phyloP scores from a whole-genome alignment of 2,113 vertebrate species.

The Piaya cayana region DNA sequence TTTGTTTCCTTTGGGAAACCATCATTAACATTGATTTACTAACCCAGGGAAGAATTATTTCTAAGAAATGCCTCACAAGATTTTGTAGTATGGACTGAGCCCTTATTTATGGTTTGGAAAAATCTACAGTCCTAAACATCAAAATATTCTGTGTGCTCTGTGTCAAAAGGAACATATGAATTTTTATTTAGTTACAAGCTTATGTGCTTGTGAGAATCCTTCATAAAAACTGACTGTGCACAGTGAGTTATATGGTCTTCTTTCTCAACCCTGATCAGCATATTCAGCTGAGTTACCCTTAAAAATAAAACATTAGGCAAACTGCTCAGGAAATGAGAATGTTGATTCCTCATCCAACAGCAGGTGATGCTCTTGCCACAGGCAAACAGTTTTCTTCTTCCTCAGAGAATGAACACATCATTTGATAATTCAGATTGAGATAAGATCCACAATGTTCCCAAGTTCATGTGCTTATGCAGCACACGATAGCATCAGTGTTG shows the following conservation, averaged over 20 bases:
- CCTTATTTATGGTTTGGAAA: not conserved
- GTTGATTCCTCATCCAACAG: not conserved
- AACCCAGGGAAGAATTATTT: not conserved
- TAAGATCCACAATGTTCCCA: not conserved
- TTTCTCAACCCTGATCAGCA: not conserved
- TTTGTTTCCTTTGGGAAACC: not conserved
- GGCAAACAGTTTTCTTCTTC: not conserved
- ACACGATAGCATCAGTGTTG: not conserved
- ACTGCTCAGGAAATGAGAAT: not conserved
- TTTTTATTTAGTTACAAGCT: not conserved
- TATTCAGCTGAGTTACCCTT: not conserved
- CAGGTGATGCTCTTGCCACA: slow-evolving; percentile 36
- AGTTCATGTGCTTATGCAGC: not conserved
- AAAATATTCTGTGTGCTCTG: not conserved
- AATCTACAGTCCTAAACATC: not conserved
- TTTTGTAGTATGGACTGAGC: not conserved
- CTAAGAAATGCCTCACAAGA: not conserved
- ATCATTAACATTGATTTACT: not conserved
- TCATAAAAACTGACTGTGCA: not conserved
- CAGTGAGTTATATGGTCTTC: not conserved
- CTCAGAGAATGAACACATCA: not conserved
- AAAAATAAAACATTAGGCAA: not conserved
- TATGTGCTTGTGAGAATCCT: not conserved
- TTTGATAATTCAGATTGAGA: not conserved
- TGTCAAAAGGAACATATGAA: not conserved